phyloP scores from a whole-genome alignment of 2,113 vertebrate genomes.

The Aphyosemion australe region DNA sequence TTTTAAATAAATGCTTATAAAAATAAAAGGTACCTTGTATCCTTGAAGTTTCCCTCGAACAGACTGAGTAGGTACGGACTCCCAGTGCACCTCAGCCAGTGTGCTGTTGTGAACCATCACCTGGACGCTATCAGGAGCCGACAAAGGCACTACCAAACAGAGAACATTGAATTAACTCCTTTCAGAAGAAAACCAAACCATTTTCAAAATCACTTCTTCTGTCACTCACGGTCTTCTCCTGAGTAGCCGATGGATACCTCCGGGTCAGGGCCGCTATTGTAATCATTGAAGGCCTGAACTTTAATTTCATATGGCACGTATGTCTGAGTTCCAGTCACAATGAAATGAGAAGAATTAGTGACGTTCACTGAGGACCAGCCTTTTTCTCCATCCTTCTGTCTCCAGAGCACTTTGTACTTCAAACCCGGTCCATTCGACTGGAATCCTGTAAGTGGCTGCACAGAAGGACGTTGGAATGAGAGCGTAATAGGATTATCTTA shows the following conservation, averaged over 20 bases:
- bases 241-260: conserved; percentile 84
- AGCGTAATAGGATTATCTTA: not conserved
- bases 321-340: conserved; percentile 87
- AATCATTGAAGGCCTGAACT: conserved; percentile 90
- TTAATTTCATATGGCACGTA: conserved; percentile 90
- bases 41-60: conserved; percentile 89
- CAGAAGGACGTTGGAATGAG: not conserved
- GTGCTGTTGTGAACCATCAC: conserved; percentile 89
- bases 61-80: conserved; percentile 82
- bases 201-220: not conserved
- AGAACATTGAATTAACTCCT: not conserved
- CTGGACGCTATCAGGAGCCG: conserved; percentile 85
- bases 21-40: conserved; percentile 82
- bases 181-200: not conserved
- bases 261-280: conserved; percentile 87
- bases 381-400: conserved; percentile 86
- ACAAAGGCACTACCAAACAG: conserved; percentile 83
- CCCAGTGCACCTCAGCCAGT: conserved; percentile 90
- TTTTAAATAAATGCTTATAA: not conserved
- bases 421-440: conserved; percentile 92
- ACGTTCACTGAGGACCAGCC: conserved; percentile 88
- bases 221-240: conserved; percentile 92
- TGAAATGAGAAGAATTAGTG: conserved; percentile 86
- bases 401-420: conserved; percentile 92
- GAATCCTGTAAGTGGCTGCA: conserved; percentile 87